Conservation (phyloP, 2,113 vertebrate species). For the Fulica atra region DNA sequence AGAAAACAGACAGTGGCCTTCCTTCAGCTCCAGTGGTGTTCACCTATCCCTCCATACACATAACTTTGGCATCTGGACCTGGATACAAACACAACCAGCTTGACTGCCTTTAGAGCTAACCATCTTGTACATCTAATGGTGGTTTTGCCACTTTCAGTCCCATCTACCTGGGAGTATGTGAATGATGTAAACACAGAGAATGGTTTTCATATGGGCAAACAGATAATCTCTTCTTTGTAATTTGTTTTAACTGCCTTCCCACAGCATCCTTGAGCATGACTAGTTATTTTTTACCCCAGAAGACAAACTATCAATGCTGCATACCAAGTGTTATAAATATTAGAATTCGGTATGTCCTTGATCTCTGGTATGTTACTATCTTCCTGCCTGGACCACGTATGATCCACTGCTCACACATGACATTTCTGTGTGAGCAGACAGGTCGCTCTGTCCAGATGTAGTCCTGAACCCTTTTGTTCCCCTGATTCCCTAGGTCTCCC, state of each 20-base stretch:
- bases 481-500: not conserved
- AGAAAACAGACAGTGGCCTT: not conserved
- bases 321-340: not conserved
- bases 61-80: not conserved
- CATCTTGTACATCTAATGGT: not conserved
- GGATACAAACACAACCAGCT: not conserved
- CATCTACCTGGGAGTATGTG: not conserved
- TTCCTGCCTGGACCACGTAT: not conserved
- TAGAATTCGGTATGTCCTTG: not conserved
- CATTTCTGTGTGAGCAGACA: not conserved
- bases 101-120: not conserved
- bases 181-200: not conserved
- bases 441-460: not conserved
- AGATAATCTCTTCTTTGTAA: not conserved
- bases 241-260: not conserved
- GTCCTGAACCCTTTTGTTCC: not conserved
- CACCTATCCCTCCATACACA: not conserved
- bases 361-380: not conserved
- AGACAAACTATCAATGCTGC: not conserved
- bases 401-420: not conserved
- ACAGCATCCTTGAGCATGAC: not conserved
- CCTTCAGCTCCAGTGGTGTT: not conserved
- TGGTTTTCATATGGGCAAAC: not conserved
- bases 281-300: not conserved
- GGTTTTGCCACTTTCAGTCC: not conserved